A percentile compares a stretch with the other conserved stretches of the same genome.
Evolutionary conservation across 2,113 vertebrate species (phyloP).

Genomic region (Orientallactaga bullata): DNA sequence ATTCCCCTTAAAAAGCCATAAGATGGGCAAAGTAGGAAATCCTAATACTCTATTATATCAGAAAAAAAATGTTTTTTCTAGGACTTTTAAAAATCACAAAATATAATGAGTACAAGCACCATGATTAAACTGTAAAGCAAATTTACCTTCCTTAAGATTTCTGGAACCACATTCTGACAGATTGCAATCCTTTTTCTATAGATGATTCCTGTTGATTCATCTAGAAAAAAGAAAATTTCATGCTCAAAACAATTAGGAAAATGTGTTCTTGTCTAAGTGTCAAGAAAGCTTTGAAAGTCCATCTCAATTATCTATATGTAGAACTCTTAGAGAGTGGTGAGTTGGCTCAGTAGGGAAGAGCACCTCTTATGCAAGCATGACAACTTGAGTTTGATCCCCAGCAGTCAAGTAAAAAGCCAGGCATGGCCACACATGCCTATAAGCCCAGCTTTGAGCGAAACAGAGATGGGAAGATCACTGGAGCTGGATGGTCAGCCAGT

Average conservation of each 20-base stretch:
- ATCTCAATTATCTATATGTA: constrained; percentile 7
- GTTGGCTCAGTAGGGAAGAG: no score
- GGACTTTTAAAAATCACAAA: neutral
- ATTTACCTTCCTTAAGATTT: constrained; percentile 87
- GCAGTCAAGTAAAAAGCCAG: no score
- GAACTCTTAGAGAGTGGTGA: neutral
- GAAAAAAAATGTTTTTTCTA: constrained; percentile 6
- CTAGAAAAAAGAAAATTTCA: constrained; percentile 78
- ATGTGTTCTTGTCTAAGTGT: constrained; percentile 3
- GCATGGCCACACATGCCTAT: no score
- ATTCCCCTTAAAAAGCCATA: neutral
- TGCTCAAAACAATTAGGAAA: constrained; percentile 33
- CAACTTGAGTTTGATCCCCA: no score
- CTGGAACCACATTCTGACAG: constrained; percentile 88
- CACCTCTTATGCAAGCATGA: no score
- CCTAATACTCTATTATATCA: neutral
- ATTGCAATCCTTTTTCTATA: constrained; percentile 85
- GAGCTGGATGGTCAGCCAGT: no score
- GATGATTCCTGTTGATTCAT: constrained; percentile 84
- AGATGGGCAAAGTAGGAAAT: neutral
- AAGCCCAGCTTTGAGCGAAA: no score
- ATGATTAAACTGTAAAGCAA: constrained; percentile 15
- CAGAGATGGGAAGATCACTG: no score
- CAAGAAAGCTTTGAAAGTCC: constrained; percentile 28
- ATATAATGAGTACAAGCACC: neutral